Percentiles rank a stretch among this genome's conserved stretches.
phyloP scores from a whole-genome alignment of 2,797 vertebrate species.

The Spondyliosoma cantharus region DNA sequence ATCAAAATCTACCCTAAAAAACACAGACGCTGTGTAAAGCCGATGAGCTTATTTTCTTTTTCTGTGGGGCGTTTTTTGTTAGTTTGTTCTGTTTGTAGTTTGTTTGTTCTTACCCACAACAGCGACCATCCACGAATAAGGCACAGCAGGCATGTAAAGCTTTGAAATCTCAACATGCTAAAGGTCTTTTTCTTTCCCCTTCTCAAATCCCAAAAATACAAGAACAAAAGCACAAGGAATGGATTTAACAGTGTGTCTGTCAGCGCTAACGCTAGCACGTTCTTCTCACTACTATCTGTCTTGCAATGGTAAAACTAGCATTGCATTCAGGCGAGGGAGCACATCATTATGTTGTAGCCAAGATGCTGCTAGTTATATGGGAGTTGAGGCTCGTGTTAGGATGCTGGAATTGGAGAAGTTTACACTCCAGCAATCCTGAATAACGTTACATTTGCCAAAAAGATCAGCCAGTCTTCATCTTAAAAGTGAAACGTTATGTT shows the following conservation, averaged over 20 bases:
- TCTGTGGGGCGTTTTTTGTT: neutral
- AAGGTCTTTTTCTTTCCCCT: neutral
- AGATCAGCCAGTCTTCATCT: neutral
- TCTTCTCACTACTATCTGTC: neutral
- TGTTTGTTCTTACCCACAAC: neutral
- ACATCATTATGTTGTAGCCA: neutral
- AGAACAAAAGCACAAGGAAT: neutral
- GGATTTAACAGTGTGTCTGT: neutral
- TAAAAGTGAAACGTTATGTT: neutral
- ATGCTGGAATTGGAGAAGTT: constrained; percentile 1
- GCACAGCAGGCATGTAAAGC: neutral
- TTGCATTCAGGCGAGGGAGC: neutral
- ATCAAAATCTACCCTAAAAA: neutral
- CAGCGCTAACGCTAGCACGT: neutral
- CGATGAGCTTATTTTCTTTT: neutral
- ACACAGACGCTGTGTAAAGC: neutral
- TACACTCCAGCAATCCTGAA: neutral
- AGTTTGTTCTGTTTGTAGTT: too few relatives aligned
- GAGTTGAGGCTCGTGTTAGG: neutral
- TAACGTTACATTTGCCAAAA: neutral
- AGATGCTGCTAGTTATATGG: too few relatives aligned
- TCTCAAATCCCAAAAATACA: neutral
- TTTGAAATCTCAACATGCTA: neutral
- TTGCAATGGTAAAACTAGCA: neutral
- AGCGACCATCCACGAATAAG: neutral